Percentiles rank a stretch among this genome's conserved stretches.
Conservation (phyloP, 2,888 invertebrate species). For the Lapara coniferarum region DNA sequence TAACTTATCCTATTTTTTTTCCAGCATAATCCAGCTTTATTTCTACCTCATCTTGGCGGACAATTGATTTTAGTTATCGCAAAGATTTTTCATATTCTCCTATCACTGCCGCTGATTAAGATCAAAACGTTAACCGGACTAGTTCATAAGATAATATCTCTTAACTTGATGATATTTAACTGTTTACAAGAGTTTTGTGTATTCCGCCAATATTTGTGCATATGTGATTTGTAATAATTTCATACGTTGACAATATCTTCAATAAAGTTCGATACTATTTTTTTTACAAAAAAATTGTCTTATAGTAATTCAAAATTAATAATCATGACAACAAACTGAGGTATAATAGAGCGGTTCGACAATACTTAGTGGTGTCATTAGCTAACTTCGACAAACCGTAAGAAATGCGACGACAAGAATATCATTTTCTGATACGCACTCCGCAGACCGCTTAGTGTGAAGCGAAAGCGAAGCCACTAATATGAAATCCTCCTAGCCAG, state of each 20-base stretch:
- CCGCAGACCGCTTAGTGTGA: too few species aligned
- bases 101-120: conserved; percentile 49
- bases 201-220: conserved; percentile 61
- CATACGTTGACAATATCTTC: background rate
- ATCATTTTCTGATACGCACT: too few species aligned
- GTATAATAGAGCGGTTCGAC: too few species aligned
- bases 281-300: background rate
- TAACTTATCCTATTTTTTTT: conserved; percentile 35
- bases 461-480: too few species aligned
- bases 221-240: conserved; percentile 60
- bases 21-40: conserved; percentile 70
- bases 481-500: too few species aligned
- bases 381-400: too few species aligned
- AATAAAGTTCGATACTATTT: background rate
- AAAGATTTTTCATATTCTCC: conserved; percentile 52
- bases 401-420: too few species aligned
- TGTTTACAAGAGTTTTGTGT: conserved; percentile 74
- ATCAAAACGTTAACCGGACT: conserved; percentile 47
- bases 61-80: conserved; percentile 55
- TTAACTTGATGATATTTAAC: conserved; percentile 63
- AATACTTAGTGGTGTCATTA: too few species aligned
- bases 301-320: too few species aligned
- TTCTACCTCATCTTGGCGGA: conserved; percentile 63
- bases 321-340: too few species aligned
- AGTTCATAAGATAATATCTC: conserved; percentile 49